These are phyloP conservation scores for Chelonia mydas DNA, from an alignment of 2,797 vertebrate genomes.

Conservation along the genomic window DNA sequence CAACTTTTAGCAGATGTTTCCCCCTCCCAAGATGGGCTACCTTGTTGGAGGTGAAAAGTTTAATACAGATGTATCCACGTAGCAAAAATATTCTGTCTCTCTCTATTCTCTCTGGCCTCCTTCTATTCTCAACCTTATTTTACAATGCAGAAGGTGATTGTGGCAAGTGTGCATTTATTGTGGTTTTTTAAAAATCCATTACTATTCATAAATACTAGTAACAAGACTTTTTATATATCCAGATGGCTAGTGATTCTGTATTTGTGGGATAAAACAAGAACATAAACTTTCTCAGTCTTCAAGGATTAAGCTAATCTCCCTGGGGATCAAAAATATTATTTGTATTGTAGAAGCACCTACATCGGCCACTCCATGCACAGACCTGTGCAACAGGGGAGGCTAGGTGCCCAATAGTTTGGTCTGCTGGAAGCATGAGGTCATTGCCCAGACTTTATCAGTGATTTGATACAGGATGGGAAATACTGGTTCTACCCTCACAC, in stretches of 20 bases:
- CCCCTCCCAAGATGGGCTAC: neutral
- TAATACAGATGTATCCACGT: neutral
- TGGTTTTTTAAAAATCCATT: neutral
- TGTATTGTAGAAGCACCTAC: neutral
- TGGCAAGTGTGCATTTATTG: neutral
- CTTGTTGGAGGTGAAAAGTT: neutral
- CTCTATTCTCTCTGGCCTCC: neutral
- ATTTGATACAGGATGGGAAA: neutral
- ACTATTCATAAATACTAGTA: neutral
- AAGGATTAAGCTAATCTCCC: neutral
- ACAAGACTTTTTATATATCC: neutral
- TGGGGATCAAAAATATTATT: neutral
- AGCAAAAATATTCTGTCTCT: neutral
- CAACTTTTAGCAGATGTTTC: neutral
- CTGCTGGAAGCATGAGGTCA: neutral
- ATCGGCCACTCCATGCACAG: neutral
- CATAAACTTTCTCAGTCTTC: neutral
- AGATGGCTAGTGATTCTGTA: neutral
- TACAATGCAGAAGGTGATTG: neutral
- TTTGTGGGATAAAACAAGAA: neutral
- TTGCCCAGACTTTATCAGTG: neutral
- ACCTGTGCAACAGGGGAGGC: neutral
- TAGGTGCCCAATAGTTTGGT: accelerated
- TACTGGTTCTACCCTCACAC: neutral
- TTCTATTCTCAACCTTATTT: neutral